Evolutionary conservation across 2,797 vertebrate genomes (phyloP).

Genomic region (Syngnathus acus): DNA sequence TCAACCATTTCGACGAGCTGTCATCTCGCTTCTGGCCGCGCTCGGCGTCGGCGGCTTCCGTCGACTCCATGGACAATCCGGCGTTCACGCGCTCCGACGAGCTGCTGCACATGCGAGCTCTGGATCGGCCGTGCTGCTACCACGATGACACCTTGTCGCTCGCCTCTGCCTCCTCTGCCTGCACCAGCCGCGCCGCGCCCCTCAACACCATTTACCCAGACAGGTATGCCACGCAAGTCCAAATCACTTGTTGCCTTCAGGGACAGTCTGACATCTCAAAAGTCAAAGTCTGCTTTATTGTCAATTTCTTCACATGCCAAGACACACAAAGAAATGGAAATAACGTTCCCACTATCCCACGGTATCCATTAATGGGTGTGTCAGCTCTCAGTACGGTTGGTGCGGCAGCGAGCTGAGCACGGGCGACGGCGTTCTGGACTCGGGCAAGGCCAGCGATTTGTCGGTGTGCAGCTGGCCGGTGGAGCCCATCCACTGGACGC

Average conservation of each 20-base stretch:
- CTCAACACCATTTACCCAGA: slow-evolving; percentile 71
- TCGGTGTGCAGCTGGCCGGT: slow-evolving; percentile 85
- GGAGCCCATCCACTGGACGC: slow-evolving; percentile 82
- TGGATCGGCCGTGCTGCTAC: slow-evolving; percentile 78
- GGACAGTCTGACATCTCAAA: background rate
- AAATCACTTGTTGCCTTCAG: background rate
- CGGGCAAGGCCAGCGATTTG: slow-evolving; percentile 84
- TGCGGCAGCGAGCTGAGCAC: slow-evolving; percentile 76
- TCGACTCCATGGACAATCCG: slow-evolving; percentile 80
- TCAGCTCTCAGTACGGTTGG: slow-evolving; percentile 76
- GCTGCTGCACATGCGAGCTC: slow-evolving; percentile 74
- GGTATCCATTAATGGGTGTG: background rate
- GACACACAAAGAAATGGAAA: too few relatives aligned
- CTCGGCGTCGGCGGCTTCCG: slow-evolving; percentile 71
- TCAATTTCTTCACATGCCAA: too few relatives aligned
- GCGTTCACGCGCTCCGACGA: slow-evolving; percentile 82
- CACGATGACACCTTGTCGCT: slow-evolving; percentile 64
- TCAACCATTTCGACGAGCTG: slow-evolving; percentile 87
- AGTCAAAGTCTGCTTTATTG: too few relatives aligned
- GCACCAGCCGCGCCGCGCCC: slow-evolving; percentile 59
- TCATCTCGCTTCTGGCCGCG: slow-evolving; percentile 79
- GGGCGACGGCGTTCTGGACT: slow-evolving; percentile 81
- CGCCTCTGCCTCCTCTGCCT: slow-evolving; percentile 61
- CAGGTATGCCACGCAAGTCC: slow-evolving; percentile 42
- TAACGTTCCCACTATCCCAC: too few relatives aligned